Base-by-base conservation (phyloP, 2,888 invertebrate species). In the Tinea semifulvella region DNA sequence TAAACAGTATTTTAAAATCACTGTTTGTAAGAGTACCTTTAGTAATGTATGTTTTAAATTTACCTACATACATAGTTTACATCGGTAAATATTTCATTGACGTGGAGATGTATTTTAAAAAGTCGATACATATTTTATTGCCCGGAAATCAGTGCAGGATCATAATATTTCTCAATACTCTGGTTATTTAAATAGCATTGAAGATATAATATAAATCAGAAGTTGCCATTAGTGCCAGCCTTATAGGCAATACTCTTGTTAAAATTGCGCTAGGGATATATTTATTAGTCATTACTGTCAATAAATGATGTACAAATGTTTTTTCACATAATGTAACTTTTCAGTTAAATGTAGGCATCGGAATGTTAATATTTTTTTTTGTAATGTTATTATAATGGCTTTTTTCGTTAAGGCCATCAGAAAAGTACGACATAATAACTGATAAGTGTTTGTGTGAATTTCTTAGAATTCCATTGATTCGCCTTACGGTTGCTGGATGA, bases 121-220 rank as follows among this genome's bases (percentile, higher is more conserved):
- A 36, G 3, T 36, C 2, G n/a, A 18, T 36, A 3, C 14, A 5
- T 40, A 38, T 16, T 38, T 40, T 40, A 40, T 40, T 8, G 22
- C 22, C 22, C 13, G n/a, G 22, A 13, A 22, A 40, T 19, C 40
- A 22, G 22, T 13, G 8, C 8, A 40, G 22, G 6, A 13, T 22
- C 14, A 40, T 40, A 40, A 40, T 22, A 40, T 40, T 16, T 36
- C 17, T 36, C 16, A n/a, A 20, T 40, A 40, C 40, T 11, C 40
- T 40, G 40, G 11, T n/a, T 18, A 22, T 22, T 19, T 18, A 10
- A 36, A 18, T 36, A 11, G 11, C 2, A 22, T 17, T 38, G 38
- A 40, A 22, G 40, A 22, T 20, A 5, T 31, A 22, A 40, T 22
- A 40, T 40, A 40, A 40, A 20, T 40, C 40, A 11, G 20, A 2